phyloP scores from a whole-genome alignment of 2,888 invertebrate genomes.

The Ptilodon capucinus region DNA sequence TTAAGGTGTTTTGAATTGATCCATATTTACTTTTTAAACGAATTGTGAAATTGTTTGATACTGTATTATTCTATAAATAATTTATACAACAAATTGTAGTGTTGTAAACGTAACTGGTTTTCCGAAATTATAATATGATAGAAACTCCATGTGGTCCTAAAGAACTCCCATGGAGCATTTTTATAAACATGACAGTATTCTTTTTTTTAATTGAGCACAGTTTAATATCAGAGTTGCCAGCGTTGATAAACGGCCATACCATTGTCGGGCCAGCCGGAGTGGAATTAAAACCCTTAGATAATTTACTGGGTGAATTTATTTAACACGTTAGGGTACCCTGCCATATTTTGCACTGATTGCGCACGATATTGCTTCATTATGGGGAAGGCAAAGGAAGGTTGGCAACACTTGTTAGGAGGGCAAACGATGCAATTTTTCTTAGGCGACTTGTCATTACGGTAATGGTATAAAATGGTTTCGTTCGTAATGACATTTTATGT shows the following conservation, averaged over 20 bases:
- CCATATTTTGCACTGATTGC: slow-evolving; percentile 55
- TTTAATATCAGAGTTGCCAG: slow-evolving; percentile 47
- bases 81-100: too few relatives aligned
- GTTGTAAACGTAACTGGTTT: too few relatives aligned
- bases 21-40: too few relatives aligned
- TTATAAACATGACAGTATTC: too few relatives aligned
- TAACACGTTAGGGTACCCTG: slow-evolving; percentile 41
- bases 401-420: not conserved
- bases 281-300: slow-evolving; percentile 61
- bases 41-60: too few relatives aligned
- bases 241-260: slow-evolving; percentile 46
- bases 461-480: not conserved
- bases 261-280: slow-evolving; percentile 33
- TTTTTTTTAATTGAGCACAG: slow-evolving; percentile 45
- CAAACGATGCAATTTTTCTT: not conserved
- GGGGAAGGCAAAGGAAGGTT: slow-evolving; percentile 9
- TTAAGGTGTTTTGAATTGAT: too few relatives aligned
- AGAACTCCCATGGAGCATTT: too few relatives aligned
- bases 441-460: not conserved
- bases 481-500: not conserved
- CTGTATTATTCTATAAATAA: too few relatives aligned
- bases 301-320: slow-evolving; percentile 63
- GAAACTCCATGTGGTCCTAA: too few relatives aligned
- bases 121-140: too few relatives aligned
- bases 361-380: slow-evolving; percentile 55